Base-by-base conservation (phyloP, 2,113 vertebrate species). In the Callaeas wilsoni region DNA sequence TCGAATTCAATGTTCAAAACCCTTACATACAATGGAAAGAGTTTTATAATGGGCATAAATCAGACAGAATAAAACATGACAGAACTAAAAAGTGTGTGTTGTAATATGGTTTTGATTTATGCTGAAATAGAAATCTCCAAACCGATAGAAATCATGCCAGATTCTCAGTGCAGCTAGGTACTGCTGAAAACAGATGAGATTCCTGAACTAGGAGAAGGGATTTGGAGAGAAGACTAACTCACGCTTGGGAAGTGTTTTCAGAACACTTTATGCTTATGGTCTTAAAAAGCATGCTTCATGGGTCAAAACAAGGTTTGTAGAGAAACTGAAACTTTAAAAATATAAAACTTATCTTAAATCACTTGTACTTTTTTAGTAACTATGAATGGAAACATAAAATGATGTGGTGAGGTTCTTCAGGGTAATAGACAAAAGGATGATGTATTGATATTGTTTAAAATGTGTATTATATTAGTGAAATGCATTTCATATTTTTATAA, bases 281-380 rank as follows among this genome's bases (percentile, higher is more conserved):
- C n/a, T 68, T 73, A 50, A 77, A 53, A 60, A 47, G 6, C 0
- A 0, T 41, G 2, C 12, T 71, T 11, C 8, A 3, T n/a, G 29
- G 11, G 15, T 81, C 20, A 59, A 91, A 93, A 29, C 6, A 30
- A 67, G 63, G 16, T 39, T 83, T 60, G 9, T 26, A 41, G n/a
- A 35, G 49, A 42, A 71, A 88, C 35, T 7, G 4, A 57, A 88
- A 52, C 11, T 69, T 39, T 27, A 41, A 69, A 56, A 52, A 26
- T 5, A 10, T 15, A 29, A 47, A 25, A 25, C 6, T 46, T 8
- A 19, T 33, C 8, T 37, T 76, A 30, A 56, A 56, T 3, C 17
- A 39, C 10, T 27, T n/a, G 6, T 33, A 16, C 2, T 39, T 55
- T 57, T 20, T 78, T 47, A 52, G 25, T 27, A 49, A 10, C 19